Evolutionary conservation across 2,113 vertebrate genomes (phyloP), one percentile per base, ranked within the genome.

Genomic region (Galemys pyrenaicus): DNA sequence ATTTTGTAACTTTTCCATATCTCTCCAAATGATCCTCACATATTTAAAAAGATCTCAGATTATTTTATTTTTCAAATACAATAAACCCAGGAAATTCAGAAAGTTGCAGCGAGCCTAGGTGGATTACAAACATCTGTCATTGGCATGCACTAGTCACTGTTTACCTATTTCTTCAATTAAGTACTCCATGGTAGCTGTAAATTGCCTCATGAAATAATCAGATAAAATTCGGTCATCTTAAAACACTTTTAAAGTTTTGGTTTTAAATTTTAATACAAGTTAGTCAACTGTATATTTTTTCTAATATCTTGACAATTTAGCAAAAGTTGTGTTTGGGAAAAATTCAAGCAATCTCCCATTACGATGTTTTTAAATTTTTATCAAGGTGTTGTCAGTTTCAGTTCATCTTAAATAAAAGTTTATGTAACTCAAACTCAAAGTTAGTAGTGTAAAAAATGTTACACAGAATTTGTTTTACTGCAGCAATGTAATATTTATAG

Each of bases 231-330:
- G 78, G 54, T 94, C 28, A 81, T 81, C 35, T 51, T 73, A 35
- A 90, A 78, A 89, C 9, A 80, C 39, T 94, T 87, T 94, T 56
- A 87, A 89, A 60, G 32, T 58, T 94, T 91, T 46, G 26, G 10
- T 26, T 70, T 75, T 79, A 41, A 35, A 24, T 89, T 92, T 90
- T 56, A 87, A 9, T 56, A 10, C 85, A 32, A 44, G 20, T 74
- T 71, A 90, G 11, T 16, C 49, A 94, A 46, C 3, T 75, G 20
- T 17, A 60, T 20, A 22, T 70, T 13, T 68, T 81, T 91, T 67
- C 19, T 13, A 93, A 74, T 58, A 46, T 49, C 3, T 20, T 85
- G 71, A 92, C 22, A 78, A 35, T 87, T 92, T 92, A 80, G 35
- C 9, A 54, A 64, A 79, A 75, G 6, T 87, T 91, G 32, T 92